These are phyloP conservation scores for Delphinus delphis DNA, from an alignment of 2,113 vertebrate genomes.

Conservation along the genomic window DNA sequence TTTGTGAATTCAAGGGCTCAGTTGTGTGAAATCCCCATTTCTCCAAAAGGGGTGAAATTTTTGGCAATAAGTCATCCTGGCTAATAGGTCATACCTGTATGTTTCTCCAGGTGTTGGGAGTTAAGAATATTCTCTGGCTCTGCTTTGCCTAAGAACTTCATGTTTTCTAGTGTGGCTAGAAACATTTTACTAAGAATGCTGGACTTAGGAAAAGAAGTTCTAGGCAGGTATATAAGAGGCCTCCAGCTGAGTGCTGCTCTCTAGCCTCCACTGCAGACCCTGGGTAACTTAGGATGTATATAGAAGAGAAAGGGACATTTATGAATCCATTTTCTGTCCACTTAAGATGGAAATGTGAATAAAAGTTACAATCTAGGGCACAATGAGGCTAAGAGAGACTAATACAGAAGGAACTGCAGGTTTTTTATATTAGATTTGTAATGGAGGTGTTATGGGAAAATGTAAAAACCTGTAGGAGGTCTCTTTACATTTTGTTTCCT, in stretches of 20 bases:
- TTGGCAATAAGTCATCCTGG: not conserved
- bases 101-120: not conserved
- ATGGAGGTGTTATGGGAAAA: not conserved
- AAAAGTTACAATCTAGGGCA: not conserved
- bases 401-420: not conserved
- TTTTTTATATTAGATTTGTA: not conserved
- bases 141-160: not conserved
- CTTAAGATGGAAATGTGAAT: not conserved
- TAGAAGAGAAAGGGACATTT: not conserved
- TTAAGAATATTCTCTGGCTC: not conserved
- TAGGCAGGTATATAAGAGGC: not conserved
- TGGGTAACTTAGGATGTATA: accelerated
- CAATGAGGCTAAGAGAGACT: not conserved
- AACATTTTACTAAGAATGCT: not conserved
- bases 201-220: not conserved
- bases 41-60: not conserved
- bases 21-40: not conserved
- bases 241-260: not conserved
- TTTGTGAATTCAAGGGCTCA: not conserved
- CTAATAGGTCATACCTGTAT: not conserved
- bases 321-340: not conserved
- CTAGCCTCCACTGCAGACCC: not conserved
- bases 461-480: not conserved
- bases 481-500: not conserved
- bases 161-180: not conserved